These are phyloP conservation scores for Microchrysa polita DNA, from an alignment of 2,888 invertebrate genomes.

Conservation along the genomic window DNA sequence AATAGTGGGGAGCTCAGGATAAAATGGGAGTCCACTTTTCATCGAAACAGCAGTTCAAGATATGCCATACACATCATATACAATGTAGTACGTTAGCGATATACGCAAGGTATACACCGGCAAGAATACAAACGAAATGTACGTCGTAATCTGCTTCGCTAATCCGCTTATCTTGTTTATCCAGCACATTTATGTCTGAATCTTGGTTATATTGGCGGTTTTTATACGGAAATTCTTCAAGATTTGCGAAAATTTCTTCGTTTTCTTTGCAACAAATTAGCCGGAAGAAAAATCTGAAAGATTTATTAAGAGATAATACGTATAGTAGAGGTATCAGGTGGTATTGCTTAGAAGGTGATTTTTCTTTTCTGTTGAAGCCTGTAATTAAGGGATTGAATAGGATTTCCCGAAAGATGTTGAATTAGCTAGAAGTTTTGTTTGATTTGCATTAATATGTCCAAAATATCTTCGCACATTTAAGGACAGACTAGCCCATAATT, in stretches of 20 bases:
- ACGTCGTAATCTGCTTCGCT: conserved; percentile 39
- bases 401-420: too few relatives aligned
- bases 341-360: not conserved
- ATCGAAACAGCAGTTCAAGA: not conserved
- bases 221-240: conserved; percentile 32
- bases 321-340: conserved; percentile 10
- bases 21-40: too few relatives aligned
- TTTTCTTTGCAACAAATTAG: conserved; percentile 20
- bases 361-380: too few relatives aligned
- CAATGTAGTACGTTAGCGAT: too few relatives aligned
- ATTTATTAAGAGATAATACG: conserved; percentile 6
- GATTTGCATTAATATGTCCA: too few relatives aligned
- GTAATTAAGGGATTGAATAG: too few relatives aligned
- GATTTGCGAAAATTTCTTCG: conserved; percentile 32
- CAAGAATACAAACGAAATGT: conserved; percentile 39
- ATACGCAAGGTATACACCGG: conserved; percentile 18
- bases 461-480: too few relatives aligned
- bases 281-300: conserved; percentile 26
- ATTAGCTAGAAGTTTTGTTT: too few relatives aligned
- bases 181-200: conserved; percentile 47
- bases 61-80: too few relatives aligned
- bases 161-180: conserved; percentile 49
- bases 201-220: conserved; percentile 45
- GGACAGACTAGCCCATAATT: too few relatives aligned
- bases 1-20: too few relatives aligned